These are phyloP conservation scores for Diorhabda carinulata DNA, from an alignment of 1,140 invertebrate species.

Conservation along the genomic window DNA sequence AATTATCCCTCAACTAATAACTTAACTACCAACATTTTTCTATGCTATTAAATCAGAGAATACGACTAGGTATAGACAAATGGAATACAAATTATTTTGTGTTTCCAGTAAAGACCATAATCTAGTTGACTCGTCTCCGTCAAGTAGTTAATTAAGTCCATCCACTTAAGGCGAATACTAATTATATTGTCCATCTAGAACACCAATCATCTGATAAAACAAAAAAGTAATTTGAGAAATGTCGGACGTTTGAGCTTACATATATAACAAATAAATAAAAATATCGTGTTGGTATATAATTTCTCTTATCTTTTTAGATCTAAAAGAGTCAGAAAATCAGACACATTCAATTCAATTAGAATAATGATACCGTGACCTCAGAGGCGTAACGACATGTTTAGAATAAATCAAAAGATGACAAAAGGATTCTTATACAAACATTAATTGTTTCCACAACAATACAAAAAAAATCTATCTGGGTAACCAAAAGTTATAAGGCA, in stretches of 20 bases:
- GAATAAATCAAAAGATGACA: no score
- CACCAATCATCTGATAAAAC: constrained; percentile 2
- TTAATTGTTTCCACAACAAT: no score
- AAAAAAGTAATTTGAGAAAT: not conserved
- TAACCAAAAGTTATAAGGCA: no score
- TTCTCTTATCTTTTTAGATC: constrained; percentile 24
- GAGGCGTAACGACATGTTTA: constrained; percentile 11
- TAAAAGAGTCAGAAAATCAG: constrained; percentile 28
- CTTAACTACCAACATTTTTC: no score
- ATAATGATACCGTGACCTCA: constrained; percentile 23
- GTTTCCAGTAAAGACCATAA: not conserved
- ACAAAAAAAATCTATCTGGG: no score
- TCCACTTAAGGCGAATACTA: not conserved
- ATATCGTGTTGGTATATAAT: constrained; percentile 21
- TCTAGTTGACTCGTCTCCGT: not conserved
- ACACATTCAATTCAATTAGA: constrained; percentile 31
- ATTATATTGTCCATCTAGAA: not conserved
- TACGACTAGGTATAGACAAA: no score
- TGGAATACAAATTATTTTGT: not conserved
- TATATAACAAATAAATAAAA: constrained; percentile 6
- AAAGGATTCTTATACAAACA: no score
- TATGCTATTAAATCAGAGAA: no score
- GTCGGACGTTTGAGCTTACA: not conserved
- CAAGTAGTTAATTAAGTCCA: not conserved
- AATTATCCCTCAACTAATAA: no score